Evolutionary conservation across 2,888 invertebrate species (phyloP).

Genomic region (Noctua comes): DNA sequence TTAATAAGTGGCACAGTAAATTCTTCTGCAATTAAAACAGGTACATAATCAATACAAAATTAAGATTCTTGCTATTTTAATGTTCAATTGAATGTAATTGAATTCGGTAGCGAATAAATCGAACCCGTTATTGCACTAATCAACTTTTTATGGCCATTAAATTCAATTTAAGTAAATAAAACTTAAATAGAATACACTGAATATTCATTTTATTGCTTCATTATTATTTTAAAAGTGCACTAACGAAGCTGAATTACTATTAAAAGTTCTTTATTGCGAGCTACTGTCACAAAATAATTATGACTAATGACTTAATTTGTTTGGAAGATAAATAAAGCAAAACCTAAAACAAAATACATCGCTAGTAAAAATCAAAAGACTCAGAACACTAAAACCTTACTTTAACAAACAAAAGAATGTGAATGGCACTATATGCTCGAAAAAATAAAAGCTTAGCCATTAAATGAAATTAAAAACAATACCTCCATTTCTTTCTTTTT

Average conservation of each 20-base stretch:
- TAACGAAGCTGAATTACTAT: slow-evolving; percentile 41
- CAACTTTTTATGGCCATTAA: slow-evolving; percentile 51
- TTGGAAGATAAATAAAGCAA: neutral
- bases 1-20: slow-evolving; percentile 35
- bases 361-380: neutral
- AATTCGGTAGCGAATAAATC: slow-evolving; percentile 56
- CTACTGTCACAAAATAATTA: slow-evolving; percentile 23
- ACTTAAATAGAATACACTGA: slow-evolving; percentile 29
- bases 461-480: neutral
- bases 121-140: slow-evolving; percentile 47
- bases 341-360: neutral
- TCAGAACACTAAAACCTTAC: neutral
- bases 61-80: slow-evolving; percentile 28
- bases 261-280: slow-evolving; percentile 29
- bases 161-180: slow-evolving; percentile 58
- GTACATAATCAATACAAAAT: slow-evolving; percentile 41
- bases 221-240: slow-evolving; percentile 54
- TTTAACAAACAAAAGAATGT: neutral
- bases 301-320: slow-evolving; percentile 35
- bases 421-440: neutral
- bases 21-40: slow-evolving; percentile 41
- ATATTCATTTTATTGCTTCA: slow-evolving; percentile 53
- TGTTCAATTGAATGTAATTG: slow-evolving; percentile 56
- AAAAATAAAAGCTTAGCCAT: neutral
- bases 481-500: neutral